Conservation (phyloP, 2,113 vertebrate genomes). For the Martes martes region DNA sequence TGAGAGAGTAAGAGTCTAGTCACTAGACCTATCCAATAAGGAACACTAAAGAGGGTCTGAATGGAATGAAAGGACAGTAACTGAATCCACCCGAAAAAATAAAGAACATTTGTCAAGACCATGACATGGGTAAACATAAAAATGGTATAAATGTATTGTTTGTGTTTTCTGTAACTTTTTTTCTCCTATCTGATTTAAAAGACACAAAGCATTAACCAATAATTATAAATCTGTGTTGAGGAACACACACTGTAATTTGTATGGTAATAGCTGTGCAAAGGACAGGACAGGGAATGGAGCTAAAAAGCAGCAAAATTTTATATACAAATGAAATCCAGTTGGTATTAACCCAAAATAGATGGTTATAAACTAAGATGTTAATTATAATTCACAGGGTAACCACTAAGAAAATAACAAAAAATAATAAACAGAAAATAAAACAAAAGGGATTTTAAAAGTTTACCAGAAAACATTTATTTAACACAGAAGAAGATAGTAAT, state of each 20-base stretch:
- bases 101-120: neutral
- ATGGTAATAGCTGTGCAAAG: neutral
- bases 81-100: neutral
- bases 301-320: neutral
- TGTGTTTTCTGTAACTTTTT: neutral
- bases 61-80: neutral
- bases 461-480: neutral
- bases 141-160: neutral
- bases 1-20: neutral
- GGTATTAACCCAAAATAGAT: neutral
- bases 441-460: neutral
- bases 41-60: neutral
- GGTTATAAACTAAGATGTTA: neutral
- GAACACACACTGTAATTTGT: neutral
- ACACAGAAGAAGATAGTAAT: neutral
- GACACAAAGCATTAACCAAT: neutral
- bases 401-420: neutral
- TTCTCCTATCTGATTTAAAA: neutral
- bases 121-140: neutral
- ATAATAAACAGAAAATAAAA: neutral
- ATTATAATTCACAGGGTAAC: neutral
- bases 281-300: neutral
- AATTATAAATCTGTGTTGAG: neutral
- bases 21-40: neutral
- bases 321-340: neutral